Base-by-base conservation (phyloP, 1,140 invertebrate genomes). In the Heliothis virescens region DNA sequence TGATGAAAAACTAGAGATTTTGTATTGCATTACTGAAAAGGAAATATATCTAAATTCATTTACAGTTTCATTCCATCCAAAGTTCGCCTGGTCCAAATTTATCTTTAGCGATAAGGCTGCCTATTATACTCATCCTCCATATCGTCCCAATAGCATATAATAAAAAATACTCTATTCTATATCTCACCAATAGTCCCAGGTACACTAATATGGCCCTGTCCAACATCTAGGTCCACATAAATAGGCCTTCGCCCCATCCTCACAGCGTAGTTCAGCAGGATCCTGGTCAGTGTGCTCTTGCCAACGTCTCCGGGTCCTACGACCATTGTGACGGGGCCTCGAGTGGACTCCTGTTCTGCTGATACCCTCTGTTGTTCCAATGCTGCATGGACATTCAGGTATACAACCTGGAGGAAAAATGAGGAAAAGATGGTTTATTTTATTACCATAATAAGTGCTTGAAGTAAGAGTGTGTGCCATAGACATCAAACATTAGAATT, bases 251-350 rank as follows among this genome's bases (percentile, higher is more conserved):
- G 95, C 1, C 97, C 98, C 95, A 98, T 96, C 72, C 99, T 94
- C 0, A 99, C 98, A 2, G 98, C 98, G 95, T 99, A 99, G 95
- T 99, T 99, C 0, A 99, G 94, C 2, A 99, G 94, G 82, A 99
- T 96, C 69, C 97, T 96, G 85, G 97, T 98, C 0, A 99, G 89
- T 0, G 98, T 99, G 53, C 98, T 98, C 95, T 99, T 99, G 5
- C 99, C 99, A 9, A 99, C 99, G 95, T 99, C 99, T 34, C 96
- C 96, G 0, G 99, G 99, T 0, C 99, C 99, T 3, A 99, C 98
- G 11, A 99, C 94, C 97, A 99, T 98, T 1, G 97, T 96, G 48
- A 98, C 97, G 0, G 98, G 98, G 0, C 98, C 98, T 73, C 96
- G 95, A 10, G 95, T 96, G 71, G 96, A 96, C 48, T 97, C 96